Conservation (phyloP, 1,140 invertebrate genomes). For the Drosophila bifasciata region DNA sequence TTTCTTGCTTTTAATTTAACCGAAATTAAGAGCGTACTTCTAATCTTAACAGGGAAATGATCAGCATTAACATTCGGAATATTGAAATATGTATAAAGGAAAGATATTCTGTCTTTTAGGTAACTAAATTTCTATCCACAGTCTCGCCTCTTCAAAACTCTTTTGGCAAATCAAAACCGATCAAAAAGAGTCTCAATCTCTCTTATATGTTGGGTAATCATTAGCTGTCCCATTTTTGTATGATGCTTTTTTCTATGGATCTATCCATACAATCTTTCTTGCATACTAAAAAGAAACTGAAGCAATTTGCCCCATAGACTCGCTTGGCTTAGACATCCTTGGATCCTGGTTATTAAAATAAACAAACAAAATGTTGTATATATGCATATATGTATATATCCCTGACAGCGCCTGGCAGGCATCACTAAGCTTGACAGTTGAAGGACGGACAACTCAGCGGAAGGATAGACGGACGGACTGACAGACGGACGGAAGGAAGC, state of each 20-base stretch:
- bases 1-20: too few species aligned
- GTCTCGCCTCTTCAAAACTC: too few species aligned
- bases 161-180: too few species aligned
- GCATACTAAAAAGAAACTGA: constrained; percentile 8
- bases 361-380: constrained; percentile 60
- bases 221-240: constrained; percentile 26
- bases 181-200: too few species aligned
- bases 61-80: too few species aligned
- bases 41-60: too few species aligned
- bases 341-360: too few species aligned
- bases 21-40: too few species aligned
- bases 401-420: constrained; percentile 60
- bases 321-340: too few species aligned
- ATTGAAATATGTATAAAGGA: too few species aligned
- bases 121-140: too few species aligned
- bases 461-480: constrained; percentile 5
- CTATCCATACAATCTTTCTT: constrained; percentile 12
- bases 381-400: constrained; percentile 81
- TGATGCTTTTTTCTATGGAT: constrained; percentile 37
- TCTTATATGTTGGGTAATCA: constrained; percentile 3
- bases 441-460: constrained; percentile 20
- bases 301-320: constrained; percentile 2
- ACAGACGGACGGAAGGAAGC: constrained; percentile 10
- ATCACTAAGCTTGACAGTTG: constrained; percentile 79
- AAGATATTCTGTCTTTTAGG: too few species aligned